These are phyloP conservation scores for Pterostichus madidus DNA, from an alignment of 2,888 invertebrate species.

Conservation along the genomic window DNA sequence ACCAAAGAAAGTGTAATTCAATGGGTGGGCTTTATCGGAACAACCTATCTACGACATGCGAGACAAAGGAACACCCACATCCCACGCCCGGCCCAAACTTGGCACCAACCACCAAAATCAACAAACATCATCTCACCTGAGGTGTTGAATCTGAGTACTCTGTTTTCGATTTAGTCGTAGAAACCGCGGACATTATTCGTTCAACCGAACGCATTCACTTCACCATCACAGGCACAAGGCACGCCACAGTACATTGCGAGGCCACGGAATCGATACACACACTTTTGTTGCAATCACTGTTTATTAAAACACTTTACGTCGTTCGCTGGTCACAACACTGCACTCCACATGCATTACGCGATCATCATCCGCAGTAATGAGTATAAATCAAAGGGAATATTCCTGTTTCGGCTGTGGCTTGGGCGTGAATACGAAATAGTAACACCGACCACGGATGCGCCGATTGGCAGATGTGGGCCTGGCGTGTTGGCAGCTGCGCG, in stretches of 20 bases:
- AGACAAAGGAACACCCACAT: constrained; percentile 74
- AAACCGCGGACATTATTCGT: constrained; percentile 48
- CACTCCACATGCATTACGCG: constrained; percentile 14
- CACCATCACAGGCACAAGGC: constrained; percentile 55
- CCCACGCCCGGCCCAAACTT: constrained; percentile 67
- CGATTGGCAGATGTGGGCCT: constrained; percentile 70
- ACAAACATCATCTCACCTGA: constrained; percentile 43
- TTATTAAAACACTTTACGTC: not conserved
- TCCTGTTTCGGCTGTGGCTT: constrained; percentile 59
- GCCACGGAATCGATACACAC: constrained; percentile 57
- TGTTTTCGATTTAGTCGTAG: constrained; percentile 9
- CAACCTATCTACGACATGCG: constrained; percentile 68
- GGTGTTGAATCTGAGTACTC: constrained; percentile 33
- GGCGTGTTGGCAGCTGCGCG: constrained; percentile 65
- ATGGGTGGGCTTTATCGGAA: constrained; percentile 66
- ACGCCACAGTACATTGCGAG: constrained; percentile 50
- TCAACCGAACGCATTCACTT: constrained; percentile 21
- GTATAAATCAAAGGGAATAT: constrained; percentile 65
- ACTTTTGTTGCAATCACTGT: constrained; percentile 28
- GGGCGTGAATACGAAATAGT: constrained; percentile 67
- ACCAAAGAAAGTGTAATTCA: constrained; percentile 63
- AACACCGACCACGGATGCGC: constrained; percentile 69
- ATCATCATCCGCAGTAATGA: constrained; percentile 38
- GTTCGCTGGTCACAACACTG: constrained; percentile 14
- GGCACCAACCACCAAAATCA: constrained; percentile 33